Evolutionary conservation across 2,797 vertebrate species (phyloP), one percentile per base, ranked within the genome.

Genomic region (Gobionotothen gibberifrons): DNA sequence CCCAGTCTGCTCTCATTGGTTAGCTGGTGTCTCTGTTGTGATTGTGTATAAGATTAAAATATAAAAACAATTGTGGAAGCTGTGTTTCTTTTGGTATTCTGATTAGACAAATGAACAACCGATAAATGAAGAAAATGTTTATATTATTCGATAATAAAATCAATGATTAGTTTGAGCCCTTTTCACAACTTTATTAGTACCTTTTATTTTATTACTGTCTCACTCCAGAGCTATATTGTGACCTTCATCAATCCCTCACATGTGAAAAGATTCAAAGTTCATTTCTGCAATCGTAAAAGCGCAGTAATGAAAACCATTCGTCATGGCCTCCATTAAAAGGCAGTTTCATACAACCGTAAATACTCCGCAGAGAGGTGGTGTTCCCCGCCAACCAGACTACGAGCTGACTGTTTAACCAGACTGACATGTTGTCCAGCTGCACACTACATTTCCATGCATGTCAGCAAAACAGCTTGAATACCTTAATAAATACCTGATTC

Each of bases 271-370:
- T 69, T 42, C 47, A 72, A 59, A 86, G 62, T 78, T 78, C 54
- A 79, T 76, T 78, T 78, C 74, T 74, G 47, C 69, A 22, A 79
- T 80, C 76, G 78, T 87, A 81, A 83, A 88, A 82, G 19, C 47
- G 9, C 15, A 0, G 43, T 88, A 87, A 90, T 88, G 83, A 89
- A 87, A 88, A 80, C 73, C 89, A 81, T 80, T 89, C 62, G 82
- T 81, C 66, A 46, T 4, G 53, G 84, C 54, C 40, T 21, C 36
- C 19, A 26, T 53, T 84, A 71, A 85, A 85, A 81, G 44, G 56
- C 83, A 62, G 80, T 86, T 85, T 85, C 63, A 74, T 74, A 79
- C 73, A 40, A 32, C 32, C 46, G 75, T 58, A 65, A 87, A 83
- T 75, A 43, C 79, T 76, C 43, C 12, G 1, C 40, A 56, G 80